phyloP scores from a whole-genome alignment of 2,888 invertebrate genomes.

The Drosophila mayaguana region DNA sequence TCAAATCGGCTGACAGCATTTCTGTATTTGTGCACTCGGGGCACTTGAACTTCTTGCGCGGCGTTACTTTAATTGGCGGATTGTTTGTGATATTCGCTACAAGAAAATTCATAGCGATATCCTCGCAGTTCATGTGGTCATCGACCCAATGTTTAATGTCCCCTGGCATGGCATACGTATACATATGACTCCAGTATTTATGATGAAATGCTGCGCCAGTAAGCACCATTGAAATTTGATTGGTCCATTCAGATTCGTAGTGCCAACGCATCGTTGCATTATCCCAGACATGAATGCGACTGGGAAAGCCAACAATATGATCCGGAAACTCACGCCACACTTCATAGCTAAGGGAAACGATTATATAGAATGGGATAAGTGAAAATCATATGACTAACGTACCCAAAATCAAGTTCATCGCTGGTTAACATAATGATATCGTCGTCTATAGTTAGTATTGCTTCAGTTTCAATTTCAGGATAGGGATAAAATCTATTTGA shows the following conservation, averaged over 20 bases:
- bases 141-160: constrained; percentile 96
- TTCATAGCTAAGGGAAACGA: constrained; percentile 87
- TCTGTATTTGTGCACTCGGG: constrained; percentile 97
- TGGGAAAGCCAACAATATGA: constrained; percentile 97
- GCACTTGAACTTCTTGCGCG: constrained; percentile 98
- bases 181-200: constrained; percentile 98
- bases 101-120: constrained; percentile 99
- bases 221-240: constrained; percentile 97
- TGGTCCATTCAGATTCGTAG: constrained; percentile 99
- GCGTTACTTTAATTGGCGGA: constrained; percentile 97
- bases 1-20: constrained; percentile 96
- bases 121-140: constrained; percentile 98
- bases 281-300: constrained; percentile 97
- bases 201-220: constrained; percentile 99
- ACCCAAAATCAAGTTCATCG: constrained; percentile 98
- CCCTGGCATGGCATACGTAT: constrained; percentile 94
- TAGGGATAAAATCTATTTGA: constrained; percentile 99
- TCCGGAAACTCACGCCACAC: constrained; percentile 99
- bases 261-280: constrained; percentile 94
- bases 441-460: constrained; percentile 97
- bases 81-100: constrained; percentile 97
- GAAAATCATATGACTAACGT: constrained; percentile 84
- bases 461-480: constrained; percentile 98
- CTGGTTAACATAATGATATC: constrained; percentile 98
- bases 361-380: not conserved